A percentile compares a stretch with the other conserved stretches of the same genome.
These are phyloP conservation scores for Ceyx erithaca DNA, from an alignment of 2,797 vertebrate genomes.

Conservation along the genomic window DNA sequence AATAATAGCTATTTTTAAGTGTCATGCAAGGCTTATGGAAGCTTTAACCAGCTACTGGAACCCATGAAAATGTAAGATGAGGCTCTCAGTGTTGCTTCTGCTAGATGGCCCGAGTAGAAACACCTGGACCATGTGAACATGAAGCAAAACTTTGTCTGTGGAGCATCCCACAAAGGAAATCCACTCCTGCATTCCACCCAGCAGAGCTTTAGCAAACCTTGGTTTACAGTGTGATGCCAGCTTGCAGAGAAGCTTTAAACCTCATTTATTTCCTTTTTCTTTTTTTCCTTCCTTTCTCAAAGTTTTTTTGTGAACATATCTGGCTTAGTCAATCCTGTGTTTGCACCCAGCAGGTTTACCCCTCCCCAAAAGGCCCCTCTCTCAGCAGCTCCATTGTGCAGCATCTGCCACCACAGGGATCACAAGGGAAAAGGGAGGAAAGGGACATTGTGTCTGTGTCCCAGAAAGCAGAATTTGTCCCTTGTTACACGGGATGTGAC, in stretches of 20 bases:
- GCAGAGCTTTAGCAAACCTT: not conserved
- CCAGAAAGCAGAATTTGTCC: not conserved
- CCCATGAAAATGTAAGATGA: not conserved
- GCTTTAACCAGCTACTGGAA: constrained; percentile 30
- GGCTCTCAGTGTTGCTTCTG: not conserved
- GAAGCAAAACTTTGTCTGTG: not conserved
- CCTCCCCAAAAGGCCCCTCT: not conserved
- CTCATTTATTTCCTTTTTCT: not conserved
- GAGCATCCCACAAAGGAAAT: not conserved
- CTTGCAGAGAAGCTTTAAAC: not conserved
- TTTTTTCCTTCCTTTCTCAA: not conserved
- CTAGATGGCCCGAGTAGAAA: not conserved
- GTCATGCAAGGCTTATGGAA: not conserved
- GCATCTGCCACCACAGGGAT: not conserved
- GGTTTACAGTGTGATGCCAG: not conserved
- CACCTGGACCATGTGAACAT: not conserved
- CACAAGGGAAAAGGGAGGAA: not conserved
- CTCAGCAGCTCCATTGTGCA: accelerated
- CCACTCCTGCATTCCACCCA: not conserved
- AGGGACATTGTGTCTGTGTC: not conserved
- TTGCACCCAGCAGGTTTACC: not conserved
- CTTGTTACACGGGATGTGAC: not conserved
- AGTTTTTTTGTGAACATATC: not conserved
- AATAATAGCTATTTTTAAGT: not conserved
- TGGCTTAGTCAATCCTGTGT: not conserved